Conservation (phyloP, 35 echinoderm and acorn worm genomes). For the Lytechinus variegatus region DNA sequence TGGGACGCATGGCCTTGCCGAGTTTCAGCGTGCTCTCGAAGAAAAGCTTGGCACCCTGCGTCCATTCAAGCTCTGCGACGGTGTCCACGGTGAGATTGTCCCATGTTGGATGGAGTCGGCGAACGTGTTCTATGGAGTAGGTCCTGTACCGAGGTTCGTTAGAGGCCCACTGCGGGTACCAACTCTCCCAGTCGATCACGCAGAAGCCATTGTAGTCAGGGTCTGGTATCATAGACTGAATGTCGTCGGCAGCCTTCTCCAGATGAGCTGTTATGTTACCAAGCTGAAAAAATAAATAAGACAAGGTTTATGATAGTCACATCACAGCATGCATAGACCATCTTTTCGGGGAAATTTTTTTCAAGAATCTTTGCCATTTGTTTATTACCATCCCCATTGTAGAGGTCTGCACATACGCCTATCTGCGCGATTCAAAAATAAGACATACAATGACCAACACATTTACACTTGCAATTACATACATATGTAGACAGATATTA, state of each 20-base stretch:
- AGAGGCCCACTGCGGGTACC: constrained; percentile 59
- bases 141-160: constrained; percentile 1
- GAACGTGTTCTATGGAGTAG: constrained; percentile 50
- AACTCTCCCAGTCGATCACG: constrained; percentile 88
- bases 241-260: constrained; percentile 71
- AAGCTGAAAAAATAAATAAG: constrained; percentile 45
- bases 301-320: neutral
- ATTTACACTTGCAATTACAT: no score
- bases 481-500: no score
- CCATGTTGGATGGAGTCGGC: constrained; percentile 55
- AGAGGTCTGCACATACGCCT: no score
- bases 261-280: constrained; percentile 72
- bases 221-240: constrained; percentile 62
- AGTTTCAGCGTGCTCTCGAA: constrained; percentile 72
- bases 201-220: constrained; percentile 62
- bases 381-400: no score
- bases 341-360: no score
- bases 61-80: constrained; percentile 73
- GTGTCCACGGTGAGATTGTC: constrained; percentile 52
- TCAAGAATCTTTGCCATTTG: no score
- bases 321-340: no score
- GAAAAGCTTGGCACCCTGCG: constrained; percentile 67
- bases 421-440: no score
- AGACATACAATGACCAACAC: no score
- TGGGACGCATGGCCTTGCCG: constrained; percentile 67